Base-by-base conservation (phyloP, 2,113 vertebrate species). In the Cygnus buccinator region DNA sequence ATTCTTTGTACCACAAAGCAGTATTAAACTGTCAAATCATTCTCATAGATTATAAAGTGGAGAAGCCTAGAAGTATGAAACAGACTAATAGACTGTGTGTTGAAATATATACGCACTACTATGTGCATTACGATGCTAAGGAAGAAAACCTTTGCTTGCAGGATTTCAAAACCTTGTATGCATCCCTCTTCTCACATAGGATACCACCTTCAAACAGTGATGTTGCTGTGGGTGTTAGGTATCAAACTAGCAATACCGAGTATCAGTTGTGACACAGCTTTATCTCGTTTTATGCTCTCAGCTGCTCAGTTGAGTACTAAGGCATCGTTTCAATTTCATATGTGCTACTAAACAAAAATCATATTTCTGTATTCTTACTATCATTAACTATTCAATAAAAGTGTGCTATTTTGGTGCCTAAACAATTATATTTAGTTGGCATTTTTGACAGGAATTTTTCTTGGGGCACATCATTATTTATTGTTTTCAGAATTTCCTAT, bases 261-360 rank as follows among this genome's bases (percentile, higher is more conserved):
- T 57, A 55, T 6, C 67, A 61, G 22, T 41, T 2, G 1, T 0
- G 2, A 61, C 19, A 50, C 3, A 18, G 5, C 5, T 33, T 81
- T 50, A 41, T 68, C 54, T 3, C 4, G 35, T 44, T 76, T 94
- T 48, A 39, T 48, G 23, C 44, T 73, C 41, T 67, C n/a, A 41
- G 13, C 52, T 48, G 8, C 26, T 84, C 43, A 48, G 37, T 8
- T 31, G 23, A 70, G 12, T 84, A 59, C n/a, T 54, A 61, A 73
- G 29, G 9, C 3, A 1, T 26, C 87, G 66, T 87, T 72, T 57
- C 25, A 66, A 50, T 58, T 72, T n/a, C 28, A 48, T 72, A 46
- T 4, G 7, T 28, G 55, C 25, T 73, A 33, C 28, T 73, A 22
- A 77, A 59, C 10, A 93, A 35, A 8, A 23, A 15, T 1, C 26